phyloP scores from a whole-genome alignment of 2,888 invertebrate genomes.

The Idaea dimidiata region DNA sequence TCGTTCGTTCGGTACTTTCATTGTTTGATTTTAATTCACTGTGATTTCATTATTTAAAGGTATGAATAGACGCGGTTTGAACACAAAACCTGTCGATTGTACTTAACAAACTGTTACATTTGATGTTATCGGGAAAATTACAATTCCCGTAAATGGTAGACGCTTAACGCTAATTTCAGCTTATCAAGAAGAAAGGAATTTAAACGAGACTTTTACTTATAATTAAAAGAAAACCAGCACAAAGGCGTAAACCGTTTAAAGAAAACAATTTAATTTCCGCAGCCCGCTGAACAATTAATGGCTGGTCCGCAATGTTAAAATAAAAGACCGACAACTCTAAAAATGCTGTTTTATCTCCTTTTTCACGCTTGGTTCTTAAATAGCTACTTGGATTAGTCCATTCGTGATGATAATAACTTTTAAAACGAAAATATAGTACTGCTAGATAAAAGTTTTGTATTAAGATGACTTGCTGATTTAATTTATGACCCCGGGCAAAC shows the following conservation, averaged over 20 bases:
- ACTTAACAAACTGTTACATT: not conserved
- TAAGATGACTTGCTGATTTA: not conserved
- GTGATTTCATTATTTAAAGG: not conserved
- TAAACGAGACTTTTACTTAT: conserved; percentile 41
- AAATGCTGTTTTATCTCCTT: not conserved
- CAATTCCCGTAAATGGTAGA: conserved; percentile 27
- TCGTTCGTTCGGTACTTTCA: not conserved
- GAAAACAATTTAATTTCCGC: conserved; percentile 56
- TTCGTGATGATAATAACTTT: not conserved
- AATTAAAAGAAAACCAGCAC: conserved; percentile 49
- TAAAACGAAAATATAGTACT: not conserved
- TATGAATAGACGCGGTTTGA: not conserved
- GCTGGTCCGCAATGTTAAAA: conserved; percentile 17
- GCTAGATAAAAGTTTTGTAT: not conserved
- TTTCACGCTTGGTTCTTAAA: not conserved
- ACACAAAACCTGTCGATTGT: not conserved
- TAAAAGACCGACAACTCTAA: not conserved
- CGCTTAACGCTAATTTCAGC: conserved; percentile 34
- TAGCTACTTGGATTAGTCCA: not conserved
- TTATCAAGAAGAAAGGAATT: conserved; percentile 42
- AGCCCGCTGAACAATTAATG: conserved; percentile 45
- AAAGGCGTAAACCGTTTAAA: conserved; percentile 48
- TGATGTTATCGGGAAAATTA: conserved; percentile 12
- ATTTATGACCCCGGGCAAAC: not conserved
- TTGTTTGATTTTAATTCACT: not conserved